phyloP scores from a whole-genome alignment of 1,140 invertebrate species.

The Drosophila burlai region DNA sequence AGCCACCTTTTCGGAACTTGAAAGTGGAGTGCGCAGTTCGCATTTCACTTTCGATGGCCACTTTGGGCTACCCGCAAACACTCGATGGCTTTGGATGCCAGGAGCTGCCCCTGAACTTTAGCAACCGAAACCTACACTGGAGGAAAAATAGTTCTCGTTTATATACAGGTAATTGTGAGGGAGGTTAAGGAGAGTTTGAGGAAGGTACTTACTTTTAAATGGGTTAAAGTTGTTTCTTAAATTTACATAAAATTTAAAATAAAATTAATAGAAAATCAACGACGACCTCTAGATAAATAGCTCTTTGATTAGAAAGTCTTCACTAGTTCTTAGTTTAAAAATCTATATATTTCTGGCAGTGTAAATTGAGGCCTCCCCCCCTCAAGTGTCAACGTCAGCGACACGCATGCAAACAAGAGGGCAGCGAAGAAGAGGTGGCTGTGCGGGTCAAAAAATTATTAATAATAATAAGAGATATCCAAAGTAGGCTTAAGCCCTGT shows the following conservation, averaged over 20 bases:
- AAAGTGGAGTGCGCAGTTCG: slow-evolving; percentile 30
- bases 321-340: neutral
- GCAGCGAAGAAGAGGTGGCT: slow-evolving; percentile 4
- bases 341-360: neutral
- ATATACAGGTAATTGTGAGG: too few relatives aligned
- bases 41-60: slow-evolving; percentile 66
- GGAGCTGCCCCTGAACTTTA: neutral
- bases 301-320: neutral
- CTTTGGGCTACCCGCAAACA: slow-evolving; percentile 57
- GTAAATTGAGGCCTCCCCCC: neutral
- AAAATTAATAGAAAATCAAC: neutral
- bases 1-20: slow-evolving; percentile 11
- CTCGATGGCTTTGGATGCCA: slow-evolving; percentile 22
- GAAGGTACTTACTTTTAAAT: too few relatives aligned
- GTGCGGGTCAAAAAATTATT: slow-evolving; percentile 14
- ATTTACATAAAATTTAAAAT: too few relatives aligned
- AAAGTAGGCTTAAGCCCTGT: slow-evolving; percentile 63
- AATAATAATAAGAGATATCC: slow-evolving; percentile 22
- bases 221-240: too few relatives aligned
- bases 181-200: neutral
- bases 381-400: slow-evolving; percentile 61
- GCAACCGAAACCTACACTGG: neutral
- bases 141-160: neutral
- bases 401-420: slow-evolving; percentile 74
- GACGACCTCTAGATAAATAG: neutral